Percentiles rank a stretch among this genome's conserved stretches.
phyloP scores from a whole-genome alignment of 2,888 invertebrate species.

The Encarsia formosa region DNA sequence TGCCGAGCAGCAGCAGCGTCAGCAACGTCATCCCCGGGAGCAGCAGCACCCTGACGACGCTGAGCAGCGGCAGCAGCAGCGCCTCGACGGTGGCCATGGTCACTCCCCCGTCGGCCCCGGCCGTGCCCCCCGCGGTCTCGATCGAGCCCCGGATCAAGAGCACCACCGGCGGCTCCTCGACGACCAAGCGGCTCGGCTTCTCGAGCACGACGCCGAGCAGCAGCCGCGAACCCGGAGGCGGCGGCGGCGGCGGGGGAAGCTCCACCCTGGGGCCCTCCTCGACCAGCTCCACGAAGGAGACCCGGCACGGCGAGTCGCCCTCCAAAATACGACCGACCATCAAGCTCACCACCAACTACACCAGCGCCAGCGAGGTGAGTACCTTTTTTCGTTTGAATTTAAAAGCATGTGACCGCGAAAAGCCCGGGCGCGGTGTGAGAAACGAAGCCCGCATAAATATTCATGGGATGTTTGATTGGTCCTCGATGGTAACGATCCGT shows the following conservation, averaged over 20 bases:
- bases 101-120: constrained; percentile 37
- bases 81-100: constrained; percentile 23
- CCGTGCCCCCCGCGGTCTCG: constrained; percentile 47
- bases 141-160: constrained; percentile 31
- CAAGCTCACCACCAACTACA: constrained; percentile 47
- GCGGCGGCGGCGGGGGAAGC: constrained; percentile 20
- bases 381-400: no score
- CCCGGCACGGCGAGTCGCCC: constrained; percentile 46
- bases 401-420: no score
- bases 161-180: constrained; percentile 10
- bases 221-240: constrained; percentile 17
- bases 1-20: neutral
- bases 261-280: constrained; percentile 34
- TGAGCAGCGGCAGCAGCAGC: constrained; percentile 45
- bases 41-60: constrained; percentile 20
- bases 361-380: constrained; percentile 47
- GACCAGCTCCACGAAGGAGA: constrained; percentile 43
- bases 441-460: no score
- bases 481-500: no score
- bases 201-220: constrained; percentile 11
- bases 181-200: neutral
- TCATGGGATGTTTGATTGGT: no score
- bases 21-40: neutral
- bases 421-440: no score
- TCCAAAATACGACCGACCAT: constrained; percentile 49